phyloP scores from a whole-genome alignment of 2,888 invertebrate genomes.

The Ganaspis brasiliensis region DNA sequence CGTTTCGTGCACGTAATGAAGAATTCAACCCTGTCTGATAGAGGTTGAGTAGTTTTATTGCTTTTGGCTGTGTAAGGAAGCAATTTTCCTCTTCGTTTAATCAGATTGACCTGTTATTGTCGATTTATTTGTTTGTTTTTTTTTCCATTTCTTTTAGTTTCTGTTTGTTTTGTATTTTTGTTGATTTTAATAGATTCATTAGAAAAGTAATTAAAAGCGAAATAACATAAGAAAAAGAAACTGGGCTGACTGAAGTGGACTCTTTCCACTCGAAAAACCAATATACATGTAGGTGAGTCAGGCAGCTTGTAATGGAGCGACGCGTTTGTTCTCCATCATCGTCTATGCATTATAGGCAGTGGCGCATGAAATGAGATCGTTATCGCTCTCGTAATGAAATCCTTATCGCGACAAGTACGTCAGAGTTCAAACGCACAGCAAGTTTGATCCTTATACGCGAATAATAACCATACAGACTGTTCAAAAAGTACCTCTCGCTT shows the following conservation, averaged over 20 bases:
- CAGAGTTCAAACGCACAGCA: conserved; percentile 27
- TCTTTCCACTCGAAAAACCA: conserved; percentile 17
- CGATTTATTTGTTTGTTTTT: background rate
- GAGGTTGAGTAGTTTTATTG: conserved; percentile 2
- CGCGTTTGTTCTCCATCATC: conserved; percentile 43
- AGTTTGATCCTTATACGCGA: background rate
- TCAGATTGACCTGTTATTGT: conserved; percentile 4
- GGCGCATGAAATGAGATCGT: conserved; percentile 62
- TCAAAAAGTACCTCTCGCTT: background rate
- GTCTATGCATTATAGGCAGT: conserved; percentile 56
- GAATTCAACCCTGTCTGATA: too few species aligned
- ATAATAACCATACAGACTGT: conserved; percentile 14
- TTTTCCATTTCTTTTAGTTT: too few species aligned
- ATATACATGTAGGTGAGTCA: conserved; percentile 20
- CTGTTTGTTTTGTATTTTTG: too few species aligned
- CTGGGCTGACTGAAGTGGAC: background rate
- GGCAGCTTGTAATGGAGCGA: conserved; percentile 58
- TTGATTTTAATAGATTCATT: conserved; percentile 2
- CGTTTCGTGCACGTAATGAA: too few species aligned
- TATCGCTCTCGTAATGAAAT: conserved; percentile 63
- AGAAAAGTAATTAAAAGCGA: conserved; percentile 3
- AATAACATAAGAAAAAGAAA: background rate
- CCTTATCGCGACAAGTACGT: conserved; percentile 58
- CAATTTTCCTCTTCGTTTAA: background rate
- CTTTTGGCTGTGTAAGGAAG: background rate